Conservation (phyloP, 2,797 vertebrate genomes). For the Sebastes cheni region DNA sequence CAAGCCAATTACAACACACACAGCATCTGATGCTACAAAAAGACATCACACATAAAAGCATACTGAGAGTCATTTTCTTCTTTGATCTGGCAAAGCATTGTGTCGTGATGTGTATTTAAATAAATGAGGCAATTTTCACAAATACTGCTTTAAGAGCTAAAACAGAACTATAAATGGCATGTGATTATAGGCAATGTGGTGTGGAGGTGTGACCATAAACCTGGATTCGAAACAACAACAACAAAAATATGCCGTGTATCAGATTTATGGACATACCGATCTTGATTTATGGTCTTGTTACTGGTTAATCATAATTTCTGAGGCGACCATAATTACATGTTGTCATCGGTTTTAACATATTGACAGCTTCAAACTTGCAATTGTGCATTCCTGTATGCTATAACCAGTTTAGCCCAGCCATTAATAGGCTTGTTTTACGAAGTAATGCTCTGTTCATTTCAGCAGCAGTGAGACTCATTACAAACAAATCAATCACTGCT, state of each 20-base stretch:
- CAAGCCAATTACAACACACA: constrained; percentile 36
- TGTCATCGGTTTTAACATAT: neutral
- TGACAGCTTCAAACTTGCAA: neutral
- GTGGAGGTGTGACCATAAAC: neutral
- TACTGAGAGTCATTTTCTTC: constrained; percentile 25
- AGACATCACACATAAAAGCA: constrained; percentile 31
- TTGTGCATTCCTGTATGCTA: neutral
- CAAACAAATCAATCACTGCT: neutral
- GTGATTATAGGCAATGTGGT: constrained; percentile 19
- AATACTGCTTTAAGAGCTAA: constrained; percentile 12
- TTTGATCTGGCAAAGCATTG: constrained; percentile 40
- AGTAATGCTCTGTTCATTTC: neutral
- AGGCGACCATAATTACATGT: neutral
- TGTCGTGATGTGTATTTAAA: constrained; percentile 9
- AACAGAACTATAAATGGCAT: constrained; percentile 6
- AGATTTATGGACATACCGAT: neutral
- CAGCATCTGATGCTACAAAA: constrained; percentile 13
- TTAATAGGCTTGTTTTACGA: neutral
- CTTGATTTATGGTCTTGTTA: neutral
- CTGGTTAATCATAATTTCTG: neutral
- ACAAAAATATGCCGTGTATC: neutral
- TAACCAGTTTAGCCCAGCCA: neutral
- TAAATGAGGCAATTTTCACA: constrained; percentile 44
- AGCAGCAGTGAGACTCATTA: neutral
- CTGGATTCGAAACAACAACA: neutral